A percentile compares a stretch with the other conserved stretches of the same genome.
These are phyloP conservation scores for Columba guinea DNA, from an alignment of 2,797 vertebrate species.

Conservation along the genomic window DNA sequence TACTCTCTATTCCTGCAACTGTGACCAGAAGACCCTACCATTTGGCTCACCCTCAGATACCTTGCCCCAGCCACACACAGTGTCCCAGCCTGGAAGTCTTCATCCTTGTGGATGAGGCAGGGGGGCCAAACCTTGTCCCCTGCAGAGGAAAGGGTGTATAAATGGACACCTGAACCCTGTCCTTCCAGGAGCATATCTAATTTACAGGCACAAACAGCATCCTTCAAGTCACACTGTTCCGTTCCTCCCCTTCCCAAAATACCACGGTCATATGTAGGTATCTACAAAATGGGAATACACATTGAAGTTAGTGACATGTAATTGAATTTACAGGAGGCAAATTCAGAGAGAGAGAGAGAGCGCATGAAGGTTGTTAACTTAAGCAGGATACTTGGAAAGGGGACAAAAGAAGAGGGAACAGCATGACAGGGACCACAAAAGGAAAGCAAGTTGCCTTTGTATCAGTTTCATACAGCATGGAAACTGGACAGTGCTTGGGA, in stretches of 20 bases:
- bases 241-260: neutral
- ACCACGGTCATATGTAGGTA: neutral
- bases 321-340: neutral
- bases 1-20: neutral
- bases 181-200: accelerated
- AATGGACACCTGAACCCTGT: accelerated
- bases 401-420: neutral
- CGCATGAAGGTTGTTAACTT: neutral
- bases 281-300: neutral
- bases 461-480: accelerated
- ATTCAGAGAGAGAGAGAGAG: neutral
- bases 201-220: neutral
- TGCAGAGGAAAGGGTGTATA: neutral
- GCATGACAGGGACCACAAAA: neutral
- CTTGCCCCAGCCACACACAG: neutral
- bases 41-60: neutral
- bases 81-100: neutral
- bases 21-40: neutral
- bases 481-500: neutral
- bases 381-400: neutral
- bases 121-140: neutral
- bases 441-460: neutral
- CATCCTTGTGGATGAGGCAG: neutral
- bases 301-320: neutral
- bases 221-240: neutral